Conservation (phyloP, 2,797 vertebrate genomes). For the Helostoma temminkii region DNA sequence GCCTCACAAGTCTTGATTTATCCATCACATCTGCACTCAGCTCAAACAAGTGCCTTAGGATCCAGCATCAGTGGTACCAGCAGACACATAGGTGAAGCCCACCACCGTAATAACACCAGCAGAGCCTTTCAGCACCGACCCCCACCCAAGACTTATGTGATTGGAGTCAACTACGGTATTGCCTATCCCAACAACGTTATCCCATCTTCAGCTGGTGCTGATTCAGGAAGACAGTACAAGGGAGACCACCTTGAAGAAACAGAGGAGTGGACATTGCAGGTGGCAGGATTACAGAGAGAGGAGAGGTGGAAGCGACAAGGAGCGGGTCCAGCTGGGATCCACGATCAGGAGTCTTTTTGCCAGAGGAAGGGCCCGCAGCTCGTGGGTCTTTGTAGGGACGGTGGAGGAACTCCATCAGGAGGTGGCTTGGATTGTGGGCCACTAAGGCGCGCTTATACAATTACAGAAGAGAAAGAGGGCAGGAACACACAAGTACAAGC, state of each 20-base stretch:
- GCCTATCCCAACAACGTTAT: constrained; percentile 88
- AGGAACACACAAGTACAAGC: constrained; percentile 31
- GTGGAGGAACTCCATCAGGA: constrained; percentile 53
- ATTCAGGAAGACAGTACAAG: constrained; percentile 81
- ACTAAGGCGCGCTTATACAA: constrained; percentile 42
- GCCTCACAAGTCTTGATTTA: constrained; percentile 98
- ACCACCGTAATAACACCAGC: constrained; percentile 86
- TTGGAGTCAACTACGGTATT: constrained; percentile 92
- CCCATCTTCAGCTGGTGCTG: constrained; percentile 84
- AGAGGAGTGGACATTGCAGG: constrained; percentile 84
- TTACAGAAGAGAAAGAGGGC: constrained; percentile 49
- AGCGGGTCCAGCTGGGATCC: constrained; percentile 33
- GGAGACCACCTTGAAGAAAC: constrained; percentile 65
- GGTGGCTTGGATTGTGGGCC: constrained; percentile 56
- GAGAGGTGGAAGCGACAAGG: constrained; percentile 46
- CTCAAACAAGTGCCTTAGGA: constrained; percentile 99
- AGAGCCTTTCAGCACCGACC: constrained; percentile 91
- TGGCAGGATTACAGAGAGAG: constrained; percentile 85
- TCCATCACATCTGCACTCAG: constrained; percentile 97
- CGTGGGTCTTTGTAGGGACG: constrained; percentile 56
- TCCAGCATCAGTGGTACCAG: constrained; percentile 88
- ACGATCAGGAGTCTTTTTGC: constrained; percentile 29
- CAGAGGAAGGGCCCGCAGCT: constrained; percentile 50
- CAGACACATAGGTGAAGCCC: constrained; percentile 65
- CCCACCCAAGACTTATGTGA: constrained; percentile 89